Conservation (phyloP, 1,140 invertebrate genomes). For the Panulirus ornatus region DNA sequence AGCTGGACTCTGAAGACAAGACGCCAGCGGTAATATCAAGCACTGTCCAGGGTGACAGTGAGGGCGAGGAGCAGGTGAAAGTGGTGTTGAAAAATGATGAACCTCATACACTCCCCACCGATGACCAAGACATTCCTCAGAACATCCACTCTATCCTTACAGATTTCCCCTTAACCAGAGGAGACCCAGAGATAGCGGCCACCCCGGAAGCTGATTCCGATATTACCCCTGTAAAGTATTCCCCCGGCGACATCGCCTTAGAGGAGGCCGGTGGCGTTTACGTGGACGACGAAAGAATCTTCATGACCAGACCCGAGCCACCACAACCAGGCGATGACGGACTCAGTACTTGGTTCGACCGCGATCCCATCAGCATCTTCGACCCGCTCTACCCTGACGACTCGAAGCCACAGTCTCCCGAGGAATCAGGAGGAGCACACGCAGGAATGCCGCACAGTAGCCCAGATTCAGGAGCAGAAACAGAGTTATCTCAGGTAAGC, state of each 20-base stretch:
- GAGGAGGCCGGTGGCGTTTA: background rate
- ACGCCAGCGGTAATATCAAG: background rate
- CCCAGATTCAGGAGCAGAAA: background rate
- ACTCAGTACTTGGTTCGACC: slow-evolving; percentile 43
- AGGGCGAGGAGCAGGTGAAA: background rate
- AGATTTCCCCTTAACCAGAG: background rate
- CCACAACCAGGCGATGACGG: slow-evolving; percentile 28
- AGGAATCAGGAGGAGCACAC: background rate
- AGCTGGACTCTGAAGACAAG: background rate
- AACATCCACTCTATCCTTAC: background rate
- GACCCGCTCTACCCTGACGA: slow-evolving; percentile 19
- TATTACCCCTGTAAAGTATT: background rate
- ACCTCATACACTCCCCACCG: background rate
- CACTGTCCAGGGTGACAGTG: background rate
- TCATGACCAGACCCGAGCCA: slow-evolving; percentile 7
- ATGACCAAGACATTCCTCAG: background rate
- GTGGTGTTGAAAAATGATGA: background rate
- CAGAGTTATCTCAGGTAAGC: background rate
- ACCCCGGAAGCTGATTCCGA: background rate
- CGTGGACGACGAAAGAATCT: background rate
- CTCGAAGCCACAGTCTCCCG: background rate
- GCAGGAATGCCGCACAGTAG: background rate
- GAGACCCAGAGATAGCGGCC: background rate
- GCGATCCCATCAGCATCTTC: slow-evolving; percentile 44
- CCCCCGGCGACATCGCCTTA: background rate